Evolutionary conservation across 2,797 vertebrate genomes (phyloP), one percentile per base, ranked within the genome.

Genomic region (Oceanodroma leucorhoa): DNA sequence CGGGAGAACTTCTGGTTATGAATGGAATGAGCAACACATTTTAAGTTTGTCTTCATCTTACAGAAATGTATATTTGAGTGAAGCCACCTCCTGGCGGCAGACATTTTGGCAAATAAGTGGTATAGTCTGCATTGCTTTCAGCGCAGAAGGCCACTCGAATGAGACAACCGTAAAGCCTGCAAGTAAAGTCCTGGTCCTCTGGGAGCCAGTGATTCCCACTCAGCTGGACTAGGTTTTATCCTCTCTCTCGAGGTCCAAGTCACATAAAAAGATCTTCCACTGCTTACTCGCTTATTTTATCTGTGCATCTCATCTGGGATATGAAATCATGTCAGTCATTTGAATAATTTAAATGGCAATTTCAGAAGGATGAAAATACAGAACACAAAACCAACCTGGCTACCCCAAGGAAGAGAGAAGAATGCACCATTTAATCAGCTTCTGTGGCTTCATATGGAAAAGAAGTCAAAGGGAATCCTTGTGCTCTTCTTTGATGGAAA

Each of bases 11-110:
- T 81, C 89, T 96, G 72, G 69, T 86, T 83, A 88, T 88, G 82
- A 93, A 91, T 79, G 89, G 83, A 95, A 94, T n/a, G 65, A 95
- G 82, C 69, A 85, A 81, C 88, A 83, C 57, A 93, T 89, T 70
- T 76, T 14, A 80, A 81, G 83, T 66, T 93, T 89, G 92, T 57
- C 79, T 95, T 83, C 61, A 14, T 76, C 64, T 87, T 51, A 50
- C 70, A 80, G 50, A 89, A 89, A 94, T 2, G 38, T 66, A 7
- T 36, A 20, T 87, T 70, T 87, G 65, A 87, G 61, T 14, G 64
- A 96, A 97, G 84, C 61, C 79, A 96, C 72, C 82, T 93, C 79
- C 72, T 51, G 50, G 79, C 66, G 62, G 51, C 76, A 95, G 76
- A 83, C 62, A 36, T 84, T 89, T 87, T 72, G 66, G 55, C 57